These are phyloP conservation scores for Vicugna pacos DNA, from an alignment of 2,113 vertebrate species.

Conservation along the genomic window DNA sequence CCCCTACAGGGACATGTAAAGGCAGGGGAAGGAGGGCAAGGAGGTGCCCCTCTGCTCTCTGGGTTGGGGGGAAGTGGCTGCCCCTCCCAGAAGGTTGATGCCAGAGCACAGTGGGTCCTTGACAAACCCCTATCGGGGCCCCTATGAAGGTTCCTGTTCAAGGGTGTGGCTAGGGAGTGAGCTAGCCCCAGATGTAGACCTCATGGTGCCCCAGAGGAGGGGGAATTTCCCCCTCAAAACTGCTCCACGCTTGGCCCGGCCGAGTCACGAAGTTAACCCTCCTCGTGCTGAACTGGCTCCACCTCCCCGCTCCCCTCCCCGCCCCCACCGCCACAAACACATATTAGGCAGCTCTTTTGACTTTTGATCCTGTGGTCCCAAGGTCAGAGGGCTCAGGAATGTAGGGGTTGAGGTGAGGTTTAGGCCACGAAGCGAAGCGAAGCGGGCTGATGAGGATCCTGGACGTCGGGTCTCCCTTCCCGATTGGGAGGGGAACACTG, in stretches of 20 bases:
- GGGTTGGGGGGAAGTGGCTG: neutral
- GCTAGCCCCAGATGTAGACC: conserved; percentile 62
- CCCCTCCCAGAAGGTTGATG: conserved; percentile 8
- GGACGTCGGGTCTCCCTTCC: neutral
- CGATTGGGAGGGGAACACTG: neutral
- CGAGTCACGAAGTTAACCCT: conserved; percentile 66
- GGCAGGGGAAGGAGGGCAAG: neutral
- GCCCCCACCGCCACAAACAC: neutral
- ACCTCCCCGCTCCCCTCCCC: conserved; percentile 2
- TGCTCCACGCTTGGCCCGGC: conserved; percentile 61
- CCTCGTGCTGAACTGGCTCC: conserved; percentile 63
- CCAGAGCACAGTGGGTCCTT: neutral
- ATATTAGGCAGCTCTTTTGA: neutral
- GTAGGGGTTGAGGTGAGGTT: neutral
- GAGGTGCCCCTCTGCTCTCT: neutral
- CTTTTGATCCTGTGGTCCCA: conserved; percentile 21
- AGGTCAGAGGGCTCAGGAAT: neutral
- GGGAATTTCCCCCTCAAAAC: conserved; percentile 78
- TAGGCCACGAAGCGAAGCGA: neutral
- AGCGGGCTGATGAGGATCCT: neutral
- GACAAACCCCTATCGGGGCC: neutral
- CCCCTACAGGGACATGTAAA: neutral
- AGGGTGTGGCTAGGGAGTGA: conserved; percentile 67
- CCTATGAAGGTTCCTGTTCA: neutral
- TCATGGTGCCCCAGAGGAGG: conserved; percentile 78